Conservation (phyloP, 2,797 vertebrate species). For the Leuciscus waleckii region DNA sequence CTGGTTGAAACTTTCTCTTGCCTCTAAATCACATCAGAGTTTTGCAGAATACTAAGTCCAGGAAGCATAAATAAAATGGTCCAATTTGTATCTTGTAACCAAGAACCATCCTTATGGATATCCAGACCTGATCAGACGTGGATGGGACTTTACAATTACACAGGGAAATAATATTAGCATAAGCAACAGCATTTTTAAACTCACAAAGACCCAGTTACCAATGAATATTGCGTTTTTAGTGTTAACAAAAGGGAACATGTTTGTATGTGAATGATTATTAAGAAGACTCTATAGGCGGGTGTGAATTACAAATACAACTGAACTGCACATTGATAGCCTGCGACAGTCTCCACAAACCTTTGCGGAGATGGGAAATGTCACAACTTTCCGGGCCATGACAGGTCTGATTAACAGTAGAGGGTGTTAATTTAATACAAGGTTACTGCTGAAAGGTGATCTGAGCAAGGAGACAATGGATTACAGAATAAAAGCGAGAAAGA, state of each 20-base stretch:
- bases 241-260: neutral
- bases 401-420: slow-evolving; percentile 14
- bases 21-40: slow-evolving; percentile 57
- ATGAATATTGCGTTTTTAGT: neutral
- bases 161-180: neutral
- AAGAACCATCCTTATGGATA: neutral
- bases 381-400: slow-evolving; percentile 43
- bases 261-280: neutral
- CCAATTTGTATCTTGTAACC: neutral
- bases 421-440: slow-evolving; percentile 38
- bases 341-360: neutral
- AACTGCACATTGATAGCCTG: neutral
- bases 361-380: slow-evolving; percentile 27
- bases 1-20: slow-evolving; percentile 81
- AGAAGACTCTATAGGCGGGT: neutral
- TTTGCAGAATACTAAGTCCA: slow-evolving; percentile 42
- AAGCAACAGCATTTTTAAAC: neutral
- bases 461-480: slow-evolving; percentile 87
- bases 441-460: slow-evolving; percentile 61
- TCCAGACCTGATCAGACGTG: neutral
- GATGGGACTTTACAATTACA: neutral
- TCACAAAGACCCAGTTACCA: neutral
- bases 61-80: slow-evolving; percentile 7
- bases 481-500: slow-evolving; percentile 83
- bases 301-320: neutral